Percentiles rank a stretch among this genome's conserved stretches.
Conservation (phyloP, 2,888 invertebrate genomes). For the Ptychoptera albimana region DNA sequence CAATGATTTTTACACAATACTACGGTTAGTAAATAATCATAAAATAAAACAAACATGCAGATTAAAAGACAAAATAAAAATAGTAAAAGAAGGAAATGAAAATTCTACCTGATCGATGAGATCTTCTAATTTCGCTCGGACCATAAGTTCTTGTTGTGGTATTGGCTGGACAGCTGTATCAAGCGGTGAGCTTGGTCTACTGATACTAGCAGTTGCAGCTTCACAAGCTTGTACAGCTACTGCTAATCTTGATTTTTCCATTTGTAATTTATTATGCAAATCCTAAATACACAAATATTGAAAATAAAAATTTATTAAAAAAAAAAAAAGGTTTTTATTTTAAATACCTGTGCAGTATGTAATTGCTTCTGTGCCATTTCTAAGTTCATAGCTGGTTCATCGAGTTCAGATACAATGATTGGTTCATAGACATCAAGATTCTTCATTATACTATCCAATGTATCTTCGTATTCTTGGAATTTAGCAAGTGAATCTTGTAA, state of each 20-base stretch:
- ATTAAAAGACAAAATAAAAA: constrained; percentile 9
- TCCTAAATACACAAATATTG: constrained; percentile 19
- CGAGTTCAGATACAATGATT: constrained; percentile 53
- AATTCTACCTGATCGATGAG: constrained; percentile 72
- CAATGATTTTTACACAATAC: too few relatives aligned
- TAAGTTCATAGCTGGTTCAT: constrained; percentile 56
- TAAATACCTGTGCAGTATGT: constrained; percentile 46
- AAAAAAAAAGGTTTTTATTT: constrained; percentile 5
- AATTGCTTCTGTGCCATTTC: constrained; percentile 55
- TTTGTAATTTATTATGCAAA: constrained; percentile 78
- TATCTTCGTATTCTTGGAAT: constrained; percentile 87
- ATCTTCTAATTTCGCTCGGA: constrained; percentile 74
- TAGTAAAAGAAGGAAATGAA: too few relatives aligned
- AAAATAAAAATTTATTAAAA: neutral
- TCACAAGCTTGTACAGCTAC: constrained; percentile 85
- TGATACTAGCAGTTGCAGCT: constrained; percentile 81
- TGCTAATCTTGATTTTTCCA: constrained; percentile 70
- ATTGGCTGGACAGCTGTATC: constrained; percentile 73
- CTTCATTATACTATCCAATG: constrained; percentile 66
- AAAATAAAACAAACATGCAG: constrained; percentile 11
- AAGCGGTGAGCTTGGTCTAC: constrained; percentile 76
- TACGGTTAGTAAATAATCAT: constrained; percentile 12
- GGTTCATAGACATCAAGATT: constrained; percentile 70
- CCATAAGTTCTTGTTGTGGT: constrained; percentile 69
- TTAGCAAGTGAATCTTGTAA: constrained; percentile 76